A percentile compares a stretch with the other conserved stretches of the same genome.
Conservation (phyloP, 2,888 invertebrate genomes). For the Netelia virgata region DNA sequence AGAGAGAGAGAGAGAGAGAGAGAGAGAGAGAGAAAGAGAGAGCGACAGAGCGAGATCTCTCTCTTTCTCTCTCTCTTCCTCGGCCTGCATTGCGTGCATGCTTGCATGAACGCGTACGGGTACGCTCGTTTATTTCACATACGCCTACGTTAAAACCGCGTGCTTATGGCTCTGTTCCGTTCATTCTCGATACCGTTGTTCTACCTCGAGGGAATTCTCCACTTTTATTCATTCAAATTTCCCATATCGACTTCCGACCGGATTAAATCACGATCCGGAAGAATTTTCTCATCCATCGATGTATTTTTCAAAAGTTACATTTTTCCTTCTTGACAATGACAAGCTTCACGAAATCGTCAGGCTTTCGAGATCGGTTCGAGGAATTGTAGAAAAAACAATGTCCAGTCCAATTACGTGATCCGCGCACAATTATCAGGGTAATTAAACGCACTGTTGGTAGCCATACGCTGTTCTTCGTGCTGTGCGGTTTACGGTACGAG, state of each 20-base stretch:
- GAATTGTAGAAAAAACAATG: constrained; percentile 38
- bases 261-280: constrained; percentile 19
- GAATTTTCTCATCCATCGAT: constrained; percentile 15
- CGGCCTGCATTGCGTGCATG: constrained; percentile 70
- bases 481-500: constrained; percentile 47
- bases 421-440: constrained; percentile 44
- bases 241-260: constrained; percentile 51
- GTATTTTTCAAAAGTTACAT: no score
- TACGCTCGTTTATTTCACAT: constrained; percentile 71
- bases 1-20: no score
- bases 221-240: constrained; percentile 12
- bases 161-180: constrained; percentile 58
- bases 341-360: background rate
- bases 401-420: constrained; percentile 49
- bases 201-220: constrained; percentile 49
- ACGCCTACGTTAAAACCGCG: constrained; percentile 62
- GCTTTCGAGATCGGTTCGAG: background rate
- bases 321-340: no score
- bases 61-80: constrained; percentile 3
- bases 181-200: constrained; percentile 65
- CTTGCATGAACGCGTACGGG: constrained; percentile 71
- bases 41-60: background rate
- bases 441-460: constrained; percentile 49
- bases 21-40: constrained; percentile 39
- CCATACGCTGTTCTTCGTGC: constrained; percentile 27